These are phyloP conservation scores for Leucozona laternaria DNA, from an alignment of 2,888 invertebrate species.

Conservation along the genomic window DNA sequence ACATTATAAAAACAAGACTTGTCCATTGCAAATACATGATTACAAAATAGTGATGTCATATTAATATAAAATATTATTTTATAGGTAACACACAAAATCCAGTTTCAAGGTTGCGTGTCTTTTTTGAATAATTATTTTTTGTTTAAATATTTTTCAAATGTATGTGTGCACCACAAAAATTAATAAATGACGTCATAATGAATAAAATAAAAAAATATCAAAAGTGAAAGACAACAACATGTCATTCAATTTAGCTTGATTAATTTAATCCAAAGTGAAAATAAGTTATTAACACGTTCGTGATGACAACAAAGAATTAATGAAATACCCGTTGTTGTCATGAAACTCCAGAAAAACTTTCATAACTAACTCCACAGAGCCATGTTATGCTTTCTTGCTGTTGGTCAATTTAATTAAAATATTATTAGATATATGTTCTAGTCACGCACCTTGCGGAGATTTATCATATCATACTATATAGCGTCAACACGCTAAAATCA, in stretches of 20 bases:
- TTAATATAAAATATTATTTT: constrained; percentile 59
- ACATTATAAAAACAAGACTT: constrained; percentile 23
- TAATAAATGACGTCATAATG: constrained; percentile 24
- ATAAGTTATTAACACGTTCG: constrained; percentile 36
- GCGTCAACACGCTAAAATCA: constrained; percentile 27
- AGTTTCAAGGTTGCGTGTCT: constrained; percentile 59
- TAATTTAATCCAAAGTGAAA: constrained; percentile 43
- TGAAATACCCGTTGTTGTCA: constrained; percentile 33
- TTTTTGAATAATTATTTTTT: constrained; percentile 42
- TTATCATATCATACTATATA: constrained; percentile 24
- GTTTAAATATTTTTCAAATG: constrained; percentile 12
- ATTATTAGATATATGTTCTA: constrained; percentile 12
- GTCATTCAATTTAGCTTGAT: constrained; percentile 52
- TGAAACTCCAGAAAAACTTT: constrained; percentile 23
- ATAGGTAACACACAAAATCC: constrained; percentile 54
- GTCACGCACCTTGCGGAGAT: constrained; percentile 52
- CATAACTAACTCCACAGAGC: constrained; percentile 7
- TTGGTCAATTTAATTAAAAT: constrained; percentile 47
- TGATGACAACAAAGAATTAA: constrained; percentile 40
- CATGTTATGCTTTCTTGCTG: constrained; percentile 8
- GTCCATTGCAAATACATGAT: constrained; percentile 34
- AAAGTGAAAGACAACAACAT: constrained; percentile 33
- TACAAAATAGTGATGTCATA: constrained; percentile 58
- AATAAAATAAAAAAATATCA: constrained; percentile 6
- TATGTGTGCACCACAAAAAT: constrained; percentile 1